Conservation (phyloP, 2,888 invertebrate genomes). For the Lycophotia porphyrea region DNA sequence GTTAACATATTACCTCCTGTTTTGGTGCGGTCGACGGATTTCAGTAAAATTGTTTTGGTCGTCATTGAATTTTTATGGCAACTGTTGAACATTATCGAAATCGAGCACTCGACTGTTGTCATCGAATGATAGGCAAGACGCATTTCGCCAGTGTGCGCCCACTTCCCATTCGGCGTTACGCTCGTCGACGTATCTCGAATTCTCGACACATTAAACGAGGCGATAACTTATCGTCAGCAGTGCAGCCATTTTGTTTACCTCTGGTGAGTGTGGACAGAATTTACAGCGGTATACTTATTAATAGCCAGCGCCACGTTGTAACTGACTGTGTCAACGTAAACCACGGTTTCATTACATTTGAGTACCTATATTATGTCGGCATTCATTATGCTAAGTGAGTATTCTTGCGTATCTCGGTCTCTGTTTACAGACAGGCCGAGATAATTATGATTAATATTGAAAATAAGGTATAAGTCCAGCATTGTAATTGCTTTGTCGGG, state of each 20-base stretch:
- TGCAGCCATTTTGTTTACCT: slow-evolving; percentile 73
- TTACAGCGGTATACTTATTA: slow-evolving; percentile 50
- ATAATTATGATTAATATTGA: slow-evolving; percentile 32
- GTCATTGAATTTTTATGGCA: not conserved
- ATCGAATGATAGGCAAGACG: slow-evolving; percentile 47
- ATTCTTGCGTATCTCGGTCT: slow-evolving; percentile 30
- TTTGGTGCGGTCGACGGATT: slow-evolving; percentile 6
- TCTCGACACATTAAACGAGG: slow-evolving; percentile 65
- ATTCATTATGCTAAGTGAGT: slow-evolving; percentile 33
- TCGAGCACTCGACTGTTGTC: slow-evolving; percentile 1
- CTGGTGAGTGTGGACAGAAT: slow-evolving; percentile 54
- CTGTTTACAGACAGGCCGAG: slow-evolving; percentile 20
- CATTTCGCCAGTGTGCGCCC: slow-evolving; percentile 51
- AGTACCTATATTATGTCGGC: slow-evolving; percentile 33
- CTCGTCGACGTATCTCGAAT: slow-evolving; percentile 65
- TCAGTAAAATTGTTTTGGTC: slow-evolving; percentile 2
- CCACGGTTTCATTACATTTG: slow-evolving; percentile 42
- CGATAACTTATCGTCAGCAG: slow-evolving; percentile 69
- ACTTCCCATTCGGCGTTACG: slow-evolving; percentile 55
- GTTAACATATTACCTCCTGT: not conserved
- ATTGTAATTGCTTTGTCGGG: slow-evolving; percentile 8
- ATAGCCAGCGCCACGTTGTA: slow-evolving; percentile 49
- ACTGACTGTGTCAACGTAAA: slow-evolving; percentile 43
- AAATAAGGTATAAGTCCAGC: slow-evolving; percentile 33
- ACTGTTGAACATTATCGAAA: not conserved